Evolutionary conservation across 2,888 invertebrate species (phyloP), one percentile per base, ranked within the genome.

Genomic region (Melanchra persicariae): DNA sequence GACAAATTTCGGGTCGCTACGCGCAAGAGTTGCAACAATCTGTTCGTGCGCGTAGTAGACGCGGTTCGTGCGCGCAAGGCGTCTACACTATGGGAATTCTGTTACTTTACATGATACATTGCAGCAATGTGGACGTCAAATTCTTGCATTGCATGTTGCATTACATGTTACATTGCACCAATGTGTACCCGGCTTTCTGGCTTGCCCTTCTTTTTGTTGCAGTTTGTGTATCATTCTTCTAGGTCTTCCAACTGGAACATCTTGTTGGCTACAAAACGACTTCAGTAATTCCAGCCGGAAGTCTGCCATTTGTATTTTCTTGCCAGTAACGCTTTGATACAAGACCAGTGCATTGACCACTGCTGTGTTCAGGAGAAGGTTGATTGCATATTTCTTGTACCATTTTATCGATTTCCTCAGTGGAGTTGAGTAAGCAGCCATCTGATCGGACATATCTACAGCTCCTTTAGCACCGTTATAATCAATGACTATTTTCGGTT

Each of bases 331-430:
- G 54, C 60, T 65, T 59, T 72, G 68, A 47, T 75, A 77, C 61
- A 75, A 64, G 40, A 75, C 19, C 62, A 64, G 61, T 63, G 65
- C 61, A 77, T 73, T 78, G 66, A 77, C 60, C 59, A 73, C 59
- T 60, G 65, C 69, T 61, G 64, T 76, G 51, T 73, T 73, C n/a
- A 73, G n/a, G 45, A 76, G 66, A 54, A 72, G 52, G 51, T 75
- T 72, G 49, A 76, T 76, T 19, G 65, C 63, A 62, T 34, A 61
- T 24, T 77, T 79, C 55, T 79, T 78, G 34, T 69, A 73, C 79
- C 70, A 79, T 70, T 73, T 73, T 57, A 77, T 54, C 9, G 60
- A 67, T 70, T 79, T 79, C n/a, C 77, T 65, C 52, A 79, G 66
- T 62, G 69, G 68, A 52, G 69, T 73, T 54, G 59, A 71, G 40